Conservation (phyloP, 2,797 vertebrate genomes). For the Acanthopagrus latus region DNA sequence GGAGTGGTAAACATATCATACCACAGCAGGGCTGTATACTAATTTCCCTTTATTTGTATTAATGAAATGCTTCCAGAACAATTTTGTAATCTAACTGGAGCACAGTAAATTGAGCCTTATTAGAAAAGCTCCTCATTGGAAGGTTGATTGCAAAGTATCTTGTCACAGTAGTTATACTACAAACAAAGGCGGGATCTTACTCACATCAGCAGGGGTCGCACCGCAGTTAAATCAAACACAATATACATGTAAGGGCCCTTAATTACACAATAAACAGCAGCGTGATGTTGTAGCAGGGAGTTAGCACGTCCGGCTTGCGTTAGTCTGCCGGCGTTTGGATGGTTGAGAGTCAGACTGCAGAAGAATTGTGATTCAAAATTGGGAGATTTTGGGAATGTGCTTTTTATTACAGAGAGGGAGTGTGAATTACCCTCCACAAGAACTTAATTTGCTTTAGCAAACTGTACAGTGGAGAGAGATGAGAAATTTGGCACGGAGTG, state of each 20-base stretch:
- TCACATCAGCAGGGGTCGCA: conserved; percentile 52
- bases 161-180: conserved; percentile 35
- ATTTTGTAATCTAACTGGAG: background rate
- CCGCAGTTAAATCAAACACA: conserved; percentile 57
- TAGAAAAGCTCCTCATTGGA: background rate
- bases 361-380: conserved; percentile 39
- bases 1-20: background rate
- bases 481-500: conserved; percentile 57
- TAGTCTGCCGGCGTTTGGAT: conserved; percentile 52
- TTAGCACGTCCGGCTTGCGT: conserved; percentile 37
- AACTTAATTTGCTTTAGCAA: conserved; percentile 71
- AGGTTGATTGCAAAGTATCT: conserved; percentile 48
- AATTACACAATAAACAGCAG: conserved; percentile 64
- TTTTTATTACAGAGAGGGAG: conserved; percentile 44
- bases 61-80: background rate
- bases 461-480: conserved; percentile 53
- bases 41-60: background rate
- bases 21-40: background rate
- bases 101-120: background rate
- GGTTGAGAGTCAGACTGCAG: conserved; percentile 36
- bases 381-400: conserved; percentile 49
- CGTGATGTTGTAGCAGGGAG: conserved; percentile 48
- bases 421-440: conserved; percentile 53
- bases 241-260: conserved; percentile 34
- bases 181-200: conserved; percentile 15